phyloP scores from a whole-genome alignment of 2,888 invertebrate genomes.

The Hydraecia micacea region DNA sequence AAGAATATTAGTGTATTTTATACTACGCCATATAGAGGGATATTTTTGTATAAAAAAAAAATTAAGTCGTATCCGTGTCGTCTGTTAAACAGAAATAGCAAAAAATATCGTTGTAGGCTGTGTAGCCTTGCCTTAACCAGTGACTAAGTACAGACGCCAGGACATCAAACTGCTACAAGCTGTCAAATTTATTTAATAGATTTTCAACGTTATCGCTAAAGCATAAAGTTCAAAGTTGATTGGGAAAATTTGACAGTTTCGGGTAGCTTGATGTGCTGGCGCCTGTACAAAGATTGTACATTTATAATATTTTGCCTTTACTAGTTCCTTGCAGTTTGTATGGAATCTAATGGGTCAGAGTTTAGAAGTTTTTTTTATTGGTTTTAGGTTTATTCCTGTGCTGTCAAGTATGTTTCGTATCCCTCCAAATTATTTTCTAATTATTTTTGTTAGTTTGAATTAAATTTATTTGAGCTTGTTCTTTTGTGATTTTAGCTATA shows the following conservation, averaged over 20 bases:
- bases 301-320: constrained; percentile 11
- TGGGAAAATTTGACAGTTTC: too few species aligned
- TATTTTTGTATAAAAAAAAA: neutral
- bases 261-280: too few species aligned
- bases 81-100: neutral
- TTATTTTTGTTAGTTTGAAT: constrained; percentile 1
- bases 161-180: too few species aligned
- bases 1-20: neutral
- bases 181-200: too few species aligned
- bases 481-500: constrained; percentile 2
- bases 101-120: neutral
- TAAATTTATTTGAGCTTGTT: neutral
- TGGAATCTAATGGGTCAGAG: constrained; percentile 14
- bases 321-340: constrained; percentile 43
- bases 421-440: constrained; percentile 50
- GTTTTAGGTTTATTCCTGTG: neutral
- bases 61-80: neutral
- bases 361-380: constrained; percentile 4
- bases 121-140: constrained; percentile 16
- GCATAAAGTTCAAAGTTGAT: too few species aligned
- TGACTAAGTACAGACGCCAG: neutral
- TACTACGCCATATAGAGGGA: neutral
- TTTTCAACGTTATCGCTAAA: too few species aligned
- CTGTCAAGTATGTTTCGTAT: constrained; percentile 9
- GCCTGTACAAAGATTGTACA: constrained; percentile 2